These are phyloP conservation scores for Zeugodacus cucurbitae DNA, from an alignment of 1,140 invertebrate genomes.

Conservation along the genomic window DNA sequence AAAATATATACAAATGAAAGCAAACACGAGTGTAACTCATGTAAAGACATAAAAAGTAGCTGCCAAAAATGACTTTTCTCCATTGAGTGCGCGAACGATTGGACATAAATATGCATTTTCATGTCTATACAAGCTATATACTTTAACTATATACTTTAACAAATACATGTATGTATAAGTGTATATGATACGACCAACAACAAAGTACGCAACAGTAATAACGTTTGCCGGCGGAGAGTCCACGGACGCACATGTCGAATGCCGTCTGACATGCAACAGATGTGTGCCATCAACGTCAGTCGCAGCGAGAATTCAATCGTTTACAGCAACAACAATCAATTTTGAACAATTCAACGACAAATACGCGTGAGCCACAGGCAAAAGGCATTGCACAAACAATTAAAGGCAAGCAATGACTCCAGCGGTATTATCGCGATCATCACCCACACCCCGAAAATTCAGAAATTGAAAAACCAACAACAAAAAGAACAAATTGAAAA, in stretches of 20 bases:
- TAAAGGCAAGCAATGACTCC: not conserved
- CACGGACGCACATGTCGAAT: not conserved
- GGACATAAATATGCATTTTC: not conserved
- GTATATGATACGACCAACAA: not conserved
- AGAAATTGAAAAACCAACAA: not conserved
- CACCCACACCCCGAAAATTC: not conserved
- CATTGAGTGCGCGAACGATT: not conserved
- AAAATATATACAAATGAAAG: not conserved
- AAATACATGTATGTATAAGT: not conserved
- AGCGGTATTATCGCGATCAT: not conserved
- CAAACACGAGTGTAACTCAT: not conserved
- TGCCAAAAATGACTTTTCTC: not conserved
- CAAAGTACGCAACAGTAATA: not conserved
- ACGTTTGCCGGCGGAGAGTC: not conserved
- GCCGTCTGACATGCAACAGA: slow-evolving; percentile 22
- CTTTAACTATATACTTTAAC: not conserved
- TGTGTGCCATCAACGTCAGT: slow-evolving; percentile 26
- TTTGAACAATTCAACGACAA: slow-evolving; percentile 8
- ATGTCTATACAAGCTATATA: not conserved
- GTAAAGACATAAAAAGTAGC: not conserved
- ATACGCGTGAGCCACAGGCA: not conserved
- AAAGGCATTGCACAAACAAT: slow-evolving; percentile 10
- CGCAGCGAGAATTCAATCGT: not conserved
- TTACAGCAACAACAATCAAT: not conserved
- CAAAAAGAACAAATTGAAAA: not conserved